Evolutionary conservation across 2,113 vertebrate genomes (phyloP).

Genomic region (Penelope pileata): DNA sequence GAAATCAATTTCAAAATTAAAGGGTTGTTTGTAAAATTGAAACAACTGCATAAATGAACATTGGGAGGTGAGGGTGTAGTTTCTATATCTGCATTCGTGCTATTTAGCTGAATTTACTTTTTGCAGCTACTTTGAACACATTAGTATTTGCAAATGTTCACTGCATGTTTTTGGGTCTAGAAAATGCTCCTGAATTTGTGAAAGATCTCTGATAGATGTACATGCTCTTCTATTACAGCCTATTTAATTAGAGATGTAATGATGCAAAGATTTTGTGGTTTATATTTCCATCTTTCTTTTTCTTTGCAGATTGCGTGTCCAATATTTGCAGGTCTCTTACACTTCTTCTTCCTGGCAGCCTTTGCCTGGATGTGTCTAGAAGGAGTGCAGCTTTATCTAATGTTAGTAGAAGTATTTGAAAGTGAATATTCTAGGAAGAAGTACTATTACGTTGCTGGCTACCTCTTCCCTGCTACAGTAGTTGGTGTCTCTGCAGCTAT

Average conservation of each 20-base stretch:
- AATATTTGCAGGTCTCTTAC: conserved; percentile 95
- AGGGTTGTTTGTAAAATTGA: not conserved
- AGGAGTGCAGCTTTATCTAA: conserved; percentile 97
- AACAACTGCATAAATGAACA: not conserved
- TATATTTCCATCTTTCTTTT: conserved; percentile 50
- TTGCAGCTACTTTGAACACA: not conserved
- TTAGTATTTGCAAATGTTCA: not conserved
- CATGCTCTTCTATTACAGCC: not conserved
- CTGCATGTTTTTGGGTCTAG: not conserved
- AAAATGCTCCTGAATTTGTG: not conserved
- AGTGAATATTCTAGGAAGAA: conserved; percentile 99
- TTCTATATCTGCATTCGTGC: not conserved
- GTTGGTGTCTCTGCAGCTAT: conserved; percentile 96
- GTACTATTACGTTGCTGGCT: conserved; percentile 97
- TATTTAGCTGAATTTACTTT: not conserved
- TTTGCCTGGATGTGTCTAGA: conserved; percentile 99
- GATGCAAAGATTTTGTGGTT: not conserved
- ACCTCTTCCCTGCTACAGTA: conserved; percentile 96
- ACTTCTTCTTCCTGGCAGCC: conserved; percentile 98
- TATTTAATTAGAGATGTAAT: not conserved
- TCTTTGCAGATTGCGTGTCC: conserved; percentile 90
- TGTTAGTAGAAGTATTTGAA: conserved; percentile 99
- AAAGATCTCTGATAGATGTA: not conserved
- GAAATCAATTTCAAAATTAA: not conserved
- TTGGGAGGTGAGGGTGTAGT: not conserved